Percentiles rank a stretch among this genome's conserved stretches.
Conservation (phyloP, 2,888 invertebrate species). For the Agriopis leucophaearia region DNA sequence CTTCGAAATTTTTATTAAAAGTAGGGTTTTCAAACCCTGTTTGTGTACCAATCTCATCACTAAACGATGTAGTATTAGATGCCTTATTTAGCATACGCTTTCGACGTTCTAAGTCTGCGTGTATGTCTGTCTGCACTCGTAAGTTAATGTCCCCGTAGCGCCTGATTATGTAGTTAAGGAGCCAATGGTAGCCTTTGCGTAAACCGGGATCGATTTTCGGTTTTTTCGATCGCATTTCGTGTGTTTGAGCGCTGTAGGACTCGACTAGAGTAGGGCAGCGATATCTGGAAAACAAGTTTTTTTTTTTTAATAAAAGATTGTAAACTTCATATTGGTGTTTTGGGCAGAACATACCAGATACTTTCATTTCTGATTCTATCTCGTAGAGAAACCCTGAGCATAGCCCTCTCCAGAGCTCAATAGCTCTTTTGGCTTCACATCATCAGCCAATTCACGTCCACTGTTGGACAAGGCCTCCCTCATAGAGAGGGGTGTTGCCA, state of each 20-base stretch:
- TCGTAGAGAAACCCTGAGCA: too few species aligned
- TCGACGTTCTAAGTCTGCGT: constrained; percentile 83
- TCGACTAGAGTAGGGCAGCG: constrained; percentile 94
- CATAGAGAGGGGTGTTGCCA: too few species aligned
- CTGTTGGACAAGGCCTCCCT: too few species aligned
- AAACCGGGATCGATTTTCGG: constrained; percentile 89
- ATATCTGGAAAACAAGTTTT: constrained; percentile 70
- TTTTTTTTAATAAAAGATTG: too few species aligned
- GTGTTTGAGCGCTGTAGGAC: constrained; percentile 86
- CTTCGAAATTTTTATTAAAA: constrained; percentile 56
- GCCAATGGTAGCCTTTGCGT: constrained; percentile 90
- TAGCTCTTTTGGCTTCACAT: too few species aligned
- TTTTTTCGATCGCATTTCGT: constrained; percentile 68
- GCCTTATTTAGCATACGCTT: constrained; percentile 71
- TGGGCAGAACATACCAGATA: too few species aligned
- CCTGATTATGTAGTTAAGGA: constrained; percentile 89
- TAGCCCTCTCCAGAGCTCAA: too few species aligned
- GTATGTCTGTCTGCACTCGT: constrained; percentile 88
- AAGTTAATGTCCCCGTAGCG: constrained; percentile 88
- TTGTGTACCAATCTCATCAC: constrained; percentile 77
- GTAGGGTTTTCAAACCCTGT: constrained; percentile 83
- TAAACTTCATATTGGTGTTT: too few species aligned
- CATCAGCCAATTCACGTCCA: too few species aligned
- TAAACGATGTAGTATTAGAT: constrained; percentile 72
- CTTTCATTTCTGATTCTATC: too few species aligned